Percentiles rank a stretch among this genome's conserved stretches.
Evolutionary conservation across 2,797 vertebrate species (phyloP).

Genomic region (Emys orbicularis): DNA sequence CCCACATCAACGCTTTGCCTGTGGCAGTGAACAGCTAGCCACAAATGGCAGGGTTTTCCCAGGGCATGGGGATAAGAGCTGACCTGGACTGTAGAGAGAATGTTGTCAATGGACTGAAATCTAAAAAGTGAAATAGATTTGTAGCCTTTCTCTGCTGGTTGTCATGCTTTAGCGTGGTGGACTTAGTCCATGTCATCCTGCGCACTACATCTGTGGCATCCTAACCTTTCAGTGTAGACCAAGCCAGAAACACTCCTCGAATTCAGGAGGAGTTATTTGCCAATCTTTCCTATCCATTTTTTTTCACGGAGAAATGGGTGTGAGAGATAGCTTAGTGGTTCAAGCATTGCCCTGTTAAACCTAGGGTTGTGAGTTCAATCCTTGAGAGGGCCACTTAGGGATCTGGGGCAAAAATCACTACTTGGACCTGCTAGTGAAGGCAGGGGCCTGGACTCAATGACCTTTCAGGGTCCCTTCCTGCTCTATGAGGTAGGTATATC

Average conservation of each 20-base stretch:
- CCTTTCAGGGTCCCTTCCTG: no score
- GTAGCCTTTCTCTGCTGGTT: neutral
- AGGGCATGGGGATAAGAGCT: neutral
- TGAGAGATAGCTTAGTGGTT: no score
- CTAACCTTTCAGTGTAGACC: neutral
- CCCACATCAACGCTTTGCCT: neutral
- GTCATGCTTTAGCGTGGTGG: neutral
- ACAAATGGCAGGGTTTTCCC: neutral
- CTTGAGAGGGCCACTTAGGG: no score
- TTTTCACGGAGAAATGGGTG: no score
- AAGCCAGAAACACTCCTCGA: neutral
- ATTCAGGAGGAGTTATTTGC: neutral
- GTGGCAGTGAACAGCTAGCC: neutral
- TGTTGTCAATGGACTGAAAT: neutral
- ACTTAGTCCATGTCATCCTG: neutral
- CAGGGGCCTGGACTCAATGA: no score
- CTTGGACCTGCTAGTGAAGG: no score
- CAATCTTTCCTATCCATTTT: neutral
- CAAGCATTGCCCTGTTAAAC: no score
- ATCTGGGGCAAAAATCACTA: no score
- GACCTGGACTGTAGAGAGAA: neutral
- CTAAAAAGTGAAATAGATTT: neutral
- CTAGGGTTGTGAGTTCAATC: no score
- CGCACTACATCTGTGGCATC: neutral
- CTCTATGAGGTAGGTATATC: no score